A percentile compares a stretch with the other conserved stretches of the same genome.
Conservation (phyloP, 1,140 invertebrate genomes). For the Drosophila tani region DNA sequence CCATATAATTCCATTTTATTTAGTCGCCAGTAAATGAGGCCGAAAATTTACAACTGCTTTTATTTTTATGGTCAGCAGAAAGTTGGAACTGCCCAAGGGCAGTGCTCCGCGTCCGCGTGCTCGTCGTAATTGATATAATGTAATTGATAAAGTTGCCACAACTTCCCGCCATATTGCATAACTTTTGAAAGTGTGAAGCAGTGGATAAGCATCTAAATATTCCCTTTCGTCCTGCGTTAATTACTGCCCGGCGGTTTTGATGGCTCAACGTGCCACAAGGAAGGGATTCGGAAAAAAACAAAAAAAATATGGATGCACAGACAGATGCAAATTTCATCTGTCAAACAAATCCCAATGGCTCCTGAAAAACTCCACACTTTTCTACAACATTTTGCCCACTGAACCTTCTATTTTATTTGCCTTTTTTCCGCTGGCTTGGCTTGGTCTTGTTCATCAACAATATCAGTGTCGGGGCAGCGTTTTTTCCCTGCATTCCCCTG, state of each 20-base stretch:
- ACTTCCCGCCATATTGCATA: slow-evolving; percentile 42
- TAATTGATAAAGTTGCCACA: slow-evolving; percentile 66
- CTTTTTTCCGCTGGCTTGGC: not conserved
- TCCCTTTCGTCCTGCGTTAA: slow-evolving; percentile 20
- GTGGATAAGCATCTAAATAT: slow-evolving; percentile 45
- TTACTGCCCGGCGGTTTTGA: slow-evolving; percentile 18
- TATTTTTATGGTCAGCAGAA: slow-evolving; percentile 67
- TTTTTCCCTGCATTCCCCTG: not conserved
- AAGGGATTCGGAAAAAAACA: not conserved
- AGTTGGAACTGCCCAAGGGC: slow-evolving; percentile 45
- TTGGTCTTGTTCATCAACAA: slow-evolving; percentile 26
- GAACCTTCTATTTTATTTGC: slow-evolving; percentile 17
- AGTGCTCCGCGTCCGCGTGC: not conserved
- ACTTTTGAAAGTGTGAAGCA: slow-evolving; percentile 42
- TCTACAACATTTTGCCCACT: slow-evolving; percentile 14
- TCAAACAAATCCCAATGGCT: slow-evolving; percentile 34
- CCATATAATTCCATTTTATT: slow-evolving; percentile 79
- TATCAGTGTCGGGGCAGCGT: slow-evolving; percentile 22
- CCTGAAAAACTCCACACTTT: slow-evolving; percentile 22
- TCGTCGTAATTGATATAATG: slow-evolving; percentile 73
- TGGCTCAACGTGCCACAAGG: slow-evolving; percentile 5
- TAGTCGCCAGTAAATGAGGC: slow-evolving; percentile 72
- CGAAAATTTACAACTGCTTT: slow-evolving; percentile 73
- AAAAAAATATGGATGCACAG: not conserved
- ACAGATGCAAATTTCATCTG: slow-evolving; percentile 36